These are phyloP conservation scores for Myotis davidii DNA, from an alignment of 2,113 vertebrate genomes.

Conservation along the genomic window DNA sequence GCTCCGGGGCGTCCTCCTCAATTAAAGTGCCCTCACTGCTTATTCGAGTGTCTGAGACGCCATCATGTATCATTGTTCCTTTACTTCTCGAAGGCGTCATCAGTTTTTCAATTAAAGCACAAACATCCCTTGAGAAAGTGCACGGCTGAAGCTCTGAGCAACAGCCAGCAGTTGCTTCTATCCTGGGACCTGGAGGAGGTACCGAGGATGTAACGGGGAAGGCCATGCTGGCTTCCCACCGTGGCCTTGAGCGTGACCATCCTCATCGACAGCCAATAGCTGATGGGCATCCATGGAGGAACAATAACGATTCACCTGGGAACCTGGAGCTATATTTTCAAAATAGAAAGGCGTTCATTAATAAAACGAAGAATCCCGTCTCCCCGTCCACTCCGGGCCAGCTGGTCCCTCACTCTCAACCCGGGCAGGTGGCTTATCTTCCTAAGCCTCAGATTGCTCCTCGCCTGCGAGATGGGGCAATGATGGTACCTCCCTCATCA, in stretches of 20 bases:
- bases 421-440: neutral
- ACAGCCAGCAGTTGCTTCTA: neutral
- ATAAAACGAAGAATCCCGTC: neutral
- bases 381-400: neutral
- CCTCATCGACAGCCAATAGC: neutral
- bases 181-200: neutral
- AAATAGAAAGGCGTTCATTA: neutral
- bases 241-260: neutral
- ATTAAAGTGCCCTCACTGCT: neutral
- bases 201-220: neutral
- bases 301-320: neutral
- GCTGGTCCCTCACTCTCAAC: neutral
- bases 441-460: neutral
- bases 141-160: neutral
- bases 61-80: neutral
- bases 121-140: neutral
- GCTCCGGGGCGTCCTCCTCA: neutral
- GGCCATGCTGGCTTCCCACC: neutral
- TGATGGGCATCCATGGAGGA: neutral
- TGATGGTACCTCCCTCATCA: neutral
- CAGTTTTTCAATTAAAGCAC: slow-evolving; percentile 16
- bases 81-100: neutral
- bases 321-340: neutral
- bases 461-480: neutral
- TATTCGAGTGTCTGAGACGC: neutral